A percentile compares a stretch with the other conserved stretches of the same genome.
These are phyloP conservation scores for Raillietiella orientalis DNA, from an alignment of 2,888 invertebrate genomes.

Conservation along the genomic window DNA sequence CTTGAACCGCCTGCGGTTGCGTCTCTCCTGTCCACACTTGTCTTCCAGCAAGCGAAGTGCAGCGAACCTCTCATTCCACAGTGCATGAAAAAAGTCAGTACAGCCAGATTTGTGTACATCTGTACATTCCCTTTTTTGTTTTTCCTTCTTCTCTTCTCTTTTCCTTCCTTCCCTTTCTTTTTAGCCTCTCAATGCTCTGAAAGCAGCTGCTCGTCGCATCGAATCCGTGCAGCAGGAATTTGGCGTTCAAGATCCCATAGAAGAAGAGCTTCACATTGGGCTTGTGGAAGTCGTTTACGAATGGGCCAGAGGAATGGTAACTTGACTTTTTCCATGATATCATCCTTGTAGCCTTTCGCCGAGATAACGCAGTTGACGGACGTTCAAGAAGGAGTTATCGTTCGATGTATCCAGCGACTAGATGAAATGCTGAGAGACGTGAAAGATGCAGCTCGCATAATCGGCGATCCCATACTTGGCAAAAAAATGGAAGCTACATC, in stretches of 20 bases:
- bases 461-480: slow-evolving; percentile 67
- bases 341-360: slow-evolving; percentile 35
- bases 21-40: slow-evolving; percentile 62
- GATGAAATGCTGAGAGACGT: slow-evolving; percentile 73
- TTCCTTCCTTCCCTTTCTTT: slow-evolving; percentile 1
- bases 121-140: background rate
- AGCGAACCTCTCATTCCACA: slow-evolving; percentile 22
- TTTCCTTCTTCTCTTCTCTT: slow-evolving; percentile 2
- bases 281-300: slow-evolving; percentile 79
- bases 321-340: slow-evolving; percentile 6
- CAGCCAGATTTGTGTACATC: background rate
- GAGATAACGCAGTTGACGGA: slow-evolving; percentile 75
- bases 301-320: slow-evolving; percentile 65
- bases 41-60: slow-evolving; percentile 52
- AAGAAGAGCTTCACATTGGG: slow-evolving; percentile 47
- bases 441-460: slow-evolving; percentile 61
- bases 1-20: slow-evolving; percentile 71
- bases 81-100: slow-evolving; percentile 21
- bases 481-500: slow-evolving; percentile 87
- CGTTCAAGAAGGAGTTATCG: slow-evolving; percentile 90
- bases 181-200: slow-evolving; percentile 7
- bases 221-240: slow-evolving; percentile 26
- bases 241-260: slow-evolving; percentile 18
- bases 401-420: slow-evolving; percentile 78
- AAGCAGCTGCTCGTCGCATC: slow-evolving; percentile 30